These are phyloP conservation scores for Rhabdomys pumilio DNA, from an alignment of 2,797 vertebrate genomes.

Conservation along the genomic window DNA sequence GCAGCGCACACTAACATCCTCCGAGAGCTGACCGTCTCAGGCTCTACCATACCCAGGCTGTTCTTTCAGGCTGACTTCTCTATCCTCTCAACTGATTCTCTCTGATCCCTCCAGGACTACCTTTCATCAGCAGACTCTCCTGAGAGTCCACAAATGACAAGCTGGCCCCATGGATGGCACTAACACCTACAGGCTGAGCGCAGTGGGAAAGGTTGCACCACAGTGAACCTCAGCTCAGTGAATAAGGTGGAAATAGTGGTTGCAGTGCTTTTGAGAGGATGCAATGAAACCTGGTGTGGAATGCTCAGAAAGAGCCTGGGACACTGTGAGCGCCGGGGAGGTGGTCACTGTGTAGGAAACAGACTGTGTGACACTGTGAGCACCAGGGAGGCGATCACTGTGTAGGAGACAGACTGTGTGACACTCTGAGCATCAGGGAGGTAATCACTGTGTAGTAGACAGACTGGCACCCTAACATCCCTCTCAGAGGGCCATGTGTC, in stretches of 20 bases:
- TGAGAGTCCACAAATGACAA: background rate
- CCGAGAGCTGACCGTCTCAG: background rate
- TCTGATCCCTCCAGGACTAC: background rate
- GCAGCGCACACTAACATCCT: background rate
- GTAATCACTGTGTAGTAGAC: background rate
- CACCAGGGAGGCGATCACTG: too few relatives aligned
- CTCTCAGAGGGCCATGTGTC: background rate
- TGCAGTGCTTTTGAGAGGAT: background rate
- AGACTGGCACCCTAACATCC: background rate
- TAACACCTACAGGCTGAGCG: background rate
- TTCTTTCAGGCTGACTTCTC: background rate
- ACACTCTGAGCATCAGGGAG: too few relatives aligned
- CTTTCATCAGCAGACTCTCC: background rate
- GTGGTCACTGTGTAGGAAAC: background rate
- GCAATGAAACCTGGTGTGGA: constrained; percentile 26
- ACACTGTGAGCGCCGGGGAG: background rate
- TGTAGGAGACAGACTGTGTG: too few relatives aligned
- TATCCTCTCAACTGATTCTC: constrained; percentile 10
- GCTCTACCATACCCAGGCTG: background rate
- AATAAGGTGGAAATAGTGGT: background rate
- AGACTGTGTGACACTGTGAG: background rate
- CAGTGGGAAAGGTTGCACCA: background rate
- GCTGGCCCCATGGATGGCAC: background rate
- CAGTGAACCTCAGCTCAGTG: background rate
- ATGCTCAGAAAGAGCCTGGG: background rate